Percentiles rank a stretch among this genome's conserved stretches.
Evolutionary conservation across 2,113 vertebrate species (phyloP).

Genomic region (Oceanites oceanicus): DNA sequence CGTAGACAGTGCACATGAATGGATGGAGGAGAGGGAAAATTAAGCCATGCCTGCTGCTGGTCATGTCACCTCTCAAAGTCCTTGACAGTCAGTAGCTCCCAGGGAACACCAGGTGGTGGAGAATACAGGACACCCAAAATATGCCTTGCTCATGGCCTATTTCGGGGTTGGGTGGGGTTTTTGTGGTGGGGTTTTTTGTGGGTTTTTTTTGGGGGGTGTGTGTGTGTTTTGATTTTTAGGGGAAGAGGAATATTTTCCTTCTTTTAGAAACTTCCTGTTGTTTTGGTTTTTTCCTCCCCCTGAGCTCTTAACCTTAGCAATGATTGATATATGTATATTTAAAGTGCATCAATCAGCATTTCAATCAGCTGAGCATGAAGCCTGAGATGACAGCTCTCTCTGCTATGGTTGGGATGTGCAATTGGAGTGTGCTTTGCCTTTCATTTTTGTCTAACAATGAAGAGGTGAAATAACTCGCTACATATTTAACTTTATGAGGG

Average conservation of each 20-base stretch:
- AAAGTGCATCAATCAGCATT: not conserved
- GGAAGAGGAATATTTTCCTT: not conserved
- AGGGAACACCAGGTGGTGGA: not conserved
- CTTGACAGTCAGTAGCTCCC: not conserved
- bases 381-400: not conserved
- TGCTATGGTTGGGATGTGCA: not conserved
- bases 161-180: not conserved
- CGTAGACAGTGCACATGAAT: accelerated
- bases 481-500: not conserved
- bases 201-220: not conserved
- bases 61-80: not conserved
- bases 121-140: not conserved
- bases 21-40: not conserved
- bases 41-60: not conserved
- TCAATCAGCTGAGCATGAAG: not conserved
- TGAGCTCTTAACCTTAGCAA: not conserved
- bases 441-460: not conserved
- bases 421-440: not conserved
- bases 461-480: not conserved
- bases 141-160: not conserved
- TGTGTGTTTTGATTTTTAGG: not conserved
- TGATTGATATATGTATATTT: not conserved
- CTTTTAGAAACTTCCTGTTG: not conserved
- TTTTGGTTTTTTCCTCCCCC: not conserved
- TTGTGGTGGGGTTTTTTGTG: too few relatives aligned